Conservation (phyloP, 2,113 vertebrate species). For the Trinectes maculatus region DNA sequence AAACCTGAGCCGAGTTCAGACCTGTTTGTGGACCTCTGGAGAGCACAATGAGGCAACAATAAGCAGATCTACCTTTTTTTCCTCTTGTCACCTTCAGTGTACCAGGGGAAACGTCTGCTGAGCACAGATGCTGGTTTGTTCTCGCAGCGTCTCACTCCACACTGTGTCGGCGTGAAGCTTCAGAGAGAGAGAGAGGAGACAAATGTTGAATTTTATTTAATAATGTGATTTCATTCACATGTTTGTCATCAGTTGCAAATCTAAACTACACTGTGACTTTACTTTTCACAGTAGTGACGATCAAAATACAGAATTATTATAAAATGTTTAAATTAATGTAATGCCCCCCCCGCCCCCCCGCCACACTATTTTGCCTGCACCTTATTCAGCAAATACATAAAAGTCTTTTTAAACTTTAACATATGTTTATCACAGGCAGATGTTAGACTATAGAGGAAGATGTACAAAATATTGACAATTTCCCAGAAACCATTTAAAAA, state of each 20-base stretch:
- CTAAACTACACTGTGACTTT: no score
- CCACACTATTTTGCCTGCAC: no score
- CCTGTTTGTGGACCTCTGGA: conserved; percentile 85
- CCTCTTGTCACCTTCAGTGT: neutral
- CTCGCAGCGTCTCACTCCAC: neutral
- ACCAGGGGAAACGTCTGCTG: conserved; percentile 8
- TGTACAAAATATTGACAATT: neutral
- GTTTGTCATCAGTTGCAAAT: no score
- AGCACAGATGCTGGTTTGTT: neutral
- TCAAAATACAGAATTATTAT: no score
- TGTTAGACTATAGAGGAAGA: neutral
- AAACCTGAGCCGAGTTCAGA: conserved; percentile 84
- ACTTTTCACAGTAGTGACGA: no score
- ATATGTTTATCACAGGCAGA: neutral
- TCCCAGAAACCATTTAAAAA: neutral
- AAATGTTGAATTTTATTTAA: no score
- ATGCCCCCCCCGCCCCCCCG: no score
- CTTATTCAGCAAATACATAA: no score
- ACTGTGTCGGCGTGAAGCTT: neutral
- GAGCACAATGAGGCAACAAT: conserved; percentile 79
- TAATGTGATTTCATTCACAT: no score
- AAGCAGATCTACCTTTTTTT: neutral
- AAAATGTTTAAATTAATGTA: no score
- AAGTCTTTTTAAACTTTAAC: no score
- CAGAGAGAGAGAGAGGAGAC: neutral